Percentiles rank a stretch among this genome's conserved stretches.
Conservation (phyloP, 2,888 invertebrate genomes). For the Dysmachus trigonus region DNA sequence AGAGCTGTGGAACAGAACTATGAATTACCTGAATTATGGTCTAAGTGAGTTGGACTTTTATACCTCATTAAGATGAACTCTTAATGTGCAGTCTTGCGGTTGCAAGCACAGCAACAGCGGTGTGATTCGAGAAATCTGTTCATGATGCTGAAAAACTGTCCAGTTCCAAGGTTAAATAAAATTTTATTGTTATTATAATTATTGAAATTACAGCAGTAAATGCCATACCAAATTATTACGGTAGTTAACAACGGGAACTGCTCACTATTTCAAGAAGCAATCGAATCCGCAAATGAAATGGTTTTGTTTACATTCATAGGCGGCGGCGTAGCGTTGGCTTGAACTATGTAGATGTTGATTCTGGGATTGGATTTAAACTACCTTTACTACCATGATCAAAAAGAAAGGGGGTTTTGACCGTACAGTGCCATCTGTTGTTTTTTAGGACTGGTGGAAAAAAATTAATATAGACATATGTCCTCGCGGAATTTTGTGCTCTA, state of each 20-base stretch:
- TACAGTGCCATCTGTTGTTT: no score
- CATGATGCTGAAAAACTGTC: neutral
- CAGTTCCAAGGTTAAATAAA: constrained; percentile 8
- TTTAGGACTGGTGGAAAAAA: no score
- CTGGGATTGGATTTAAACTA: no score
- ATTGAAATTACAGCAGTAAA: neutral
- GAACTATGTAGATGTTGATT: neutral
- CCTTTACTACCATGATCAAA: no score
- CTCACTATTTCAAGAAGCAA: neutral
- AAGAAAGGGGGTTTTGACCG: no score
- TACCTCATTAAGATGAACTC: constrained; percentile 29
- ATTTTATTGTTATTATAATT: constrained; percentile 28
- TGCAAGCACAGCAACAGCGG: neutral
- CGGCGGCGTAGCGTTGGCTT: neutral
- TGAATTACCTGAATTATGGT: constrained; percentile 22
- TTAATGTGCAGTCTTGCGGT: neutral
- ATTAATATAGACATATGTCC: no score
- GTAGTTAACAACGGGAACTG: neutral
- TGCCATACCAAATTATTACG: neutral
- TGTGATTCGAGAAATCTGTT: neutral
- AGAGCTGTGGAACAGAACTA: neutral
- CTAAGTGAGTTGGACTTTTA: constrained; percentile 22
- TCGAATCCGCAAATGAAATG: neutral
- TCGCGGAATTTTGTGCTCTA: no score
- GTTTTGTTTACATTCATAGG: neutral